Base-by-base conservation (phyloP, 2,888 invertebrate species). In the Plagodis dolabraria region DNA sequence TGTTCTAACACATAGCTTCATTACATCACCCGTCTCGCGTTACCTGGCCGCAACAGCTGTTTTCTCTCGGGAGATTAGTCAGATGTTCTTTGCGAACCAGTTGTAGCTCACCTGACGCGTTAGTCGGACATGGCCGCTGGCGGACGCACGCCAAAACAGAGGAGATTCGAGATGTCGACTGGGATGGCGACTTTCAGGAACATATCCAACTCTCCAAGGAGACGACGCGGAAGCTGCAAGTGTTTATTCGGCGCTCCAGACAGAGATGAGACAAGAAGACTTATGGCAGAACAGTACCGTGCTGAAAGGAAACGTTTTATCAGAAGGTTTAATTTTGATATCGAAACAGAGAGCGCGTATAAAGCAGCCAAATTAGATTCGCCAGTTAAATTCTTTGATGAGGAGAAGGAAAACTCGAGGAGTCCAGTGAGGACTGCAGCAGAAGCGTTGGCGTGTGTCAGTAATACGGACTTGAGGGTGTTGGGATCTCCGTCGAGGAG, bases 241-340 rank as follows among this genome's bases (percentile, higher is more conserved):
- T 95, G 95, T 73, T 80, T 95, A 5, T 95, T 95, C 70, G 95
- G 95, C 7, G 89, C 91, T 1, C 93, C 95, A 9, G 94, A 94
- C 71, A 80, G 94, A 5, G 93, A 93, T 34, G 95, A 95, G 55
- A 94, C 94, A 5, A 91, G 86, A 53, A 89, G 93, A 42, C 79
- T 95, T 70, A 87, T 95, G 67, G 93, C 94, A 40, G 94, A 95
- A 60, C 94, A 95, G 64, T 90, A 94, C 58, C 88, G 93, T 43
- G 83, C 90, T 60, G 95, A 95, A 64, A 86, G 94, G 71, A 92
- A 93, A 70, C 89, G 94, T 54, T 94, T 95, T 73, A 92, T 93
- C 54, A 89, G 90, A 61, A 86, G 94, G 70, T 95, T 94, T 80
- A 95, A 95, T 70, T 93, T 95, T 55, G 94, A 95, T 70, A 83